Conservation (phyloP, 2,797 vertebrate genomes). For the Sitta carolinensis region DNA sequence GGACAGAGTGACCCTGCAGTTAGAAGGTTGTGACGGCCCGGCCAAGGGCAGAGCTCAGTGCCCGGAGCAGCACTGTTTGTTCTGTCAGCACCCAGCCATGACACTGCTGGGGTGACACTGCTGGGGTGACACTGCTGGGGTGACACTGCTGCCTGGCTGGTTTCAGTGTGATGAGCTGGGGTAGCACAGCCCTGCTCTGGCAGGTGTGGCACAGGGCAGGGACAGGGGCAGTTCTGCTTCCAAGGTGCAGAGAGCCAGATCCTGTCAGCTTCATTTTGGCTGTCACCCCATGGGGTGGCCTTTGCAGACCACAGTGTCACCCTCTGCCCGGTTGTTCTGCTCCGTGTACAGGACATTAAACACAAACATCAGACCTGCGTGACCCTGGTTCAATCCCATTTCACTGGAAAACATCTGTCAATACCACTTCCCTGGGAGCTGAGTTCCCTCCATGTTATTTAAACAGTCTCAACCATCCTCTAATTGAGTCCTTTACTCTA, state of each 20-base stretch:
- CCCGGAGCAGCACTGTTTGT: background rate
- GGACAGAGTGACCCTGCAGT: background rate
- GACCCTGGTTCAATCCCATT: background rate
- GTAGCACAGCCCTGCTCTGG: background rate
- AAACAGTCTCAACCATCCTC: background rate
- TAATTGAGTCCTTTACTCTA: background rate
- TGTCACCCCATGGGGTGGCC: accelerated
- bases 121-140: background rate
- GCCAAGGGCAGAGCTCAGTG: background rate
- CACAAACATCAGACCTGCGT: background rate
- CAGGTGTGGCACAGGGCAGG: background rate
- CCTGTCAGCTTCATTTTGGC: background rate
- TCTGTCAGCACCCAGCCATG: background rate
- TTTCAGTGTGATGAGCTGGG: background rate
- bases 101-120: background rate
- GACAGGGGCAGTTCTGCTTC: background rate
- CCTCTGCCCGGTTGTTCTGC: background rate
- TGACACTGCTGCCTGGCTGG: background rate
- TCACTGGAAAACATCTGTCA: background rate
- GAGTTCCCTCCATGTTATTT: background rate
- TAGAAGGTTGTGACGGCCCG: background rate
- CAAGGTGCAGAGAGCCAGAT: background rate
- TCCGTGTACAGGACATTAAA: background rate
- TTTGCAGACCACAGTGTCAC: background rate
- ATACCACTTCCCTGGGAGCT: background rate